Evolutionary conservation across 2,113 vertebrate species (phyloP), one percentile per base, ranked within the genome.

Genomic region (Dipodomys spectabilis): DNA sequence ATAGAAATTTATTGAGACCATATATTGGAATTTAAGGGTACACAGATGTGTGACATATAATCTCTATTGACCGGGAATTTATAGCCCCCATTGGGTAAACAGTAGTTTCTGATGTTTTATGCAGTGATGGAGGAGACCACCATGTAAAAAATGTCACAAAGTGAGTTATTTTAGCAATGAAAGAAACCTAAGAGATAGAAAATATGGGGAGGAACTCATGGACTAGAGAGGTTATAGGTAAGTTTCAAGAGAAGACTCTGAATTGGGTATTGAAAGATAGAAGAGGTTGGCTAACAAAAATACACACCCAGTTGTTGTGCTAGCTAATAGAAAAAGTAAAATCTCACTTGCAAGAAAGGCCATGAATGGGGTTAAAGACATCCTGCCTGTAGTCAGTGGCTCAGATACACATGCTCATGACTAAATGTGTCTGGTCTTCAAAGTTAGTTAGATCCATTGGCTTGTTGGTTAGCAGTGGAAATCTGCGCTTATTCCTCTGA

Each of bases 201-300:
- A 28, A n/a, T 3, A 4, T 5, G n/a, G 8, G 5, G 22, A 57
- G 23, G 1, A 7, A 22, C 15, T 25, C 57, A 0, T 25, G 22
- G 10, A 13, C 27, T n/a, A 30, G 18, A 27, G 4, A 13, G 32
- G 0, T 28, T n/a, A 74, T 73, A 1, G 13, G 62, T 45, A 22
- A 6, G 7, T 64, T 49, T 82, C 6, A 67, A 89, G 88, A 25
- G n/a, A 88, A 62, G 78, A 65, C 57, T 87, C 57, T 20, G 4
- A 49, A 3, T 45, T 82, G 39, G 8, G 12, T 74, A 13, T 71
- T 75, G 75, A 88, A 82, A 79, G 12, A 64, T 39, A 11, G 8
- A 45, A 82, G 23, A 32, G 6, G 2, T 53, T 32, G 13, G 32
- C 25, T 53, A 18, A 49, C 44, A 74, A 4, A 32, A 35, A 22